Base-by-base conservation (phyloP, 2,113 vertebrate species). In the Lichenostomus cassidix region DNA sequence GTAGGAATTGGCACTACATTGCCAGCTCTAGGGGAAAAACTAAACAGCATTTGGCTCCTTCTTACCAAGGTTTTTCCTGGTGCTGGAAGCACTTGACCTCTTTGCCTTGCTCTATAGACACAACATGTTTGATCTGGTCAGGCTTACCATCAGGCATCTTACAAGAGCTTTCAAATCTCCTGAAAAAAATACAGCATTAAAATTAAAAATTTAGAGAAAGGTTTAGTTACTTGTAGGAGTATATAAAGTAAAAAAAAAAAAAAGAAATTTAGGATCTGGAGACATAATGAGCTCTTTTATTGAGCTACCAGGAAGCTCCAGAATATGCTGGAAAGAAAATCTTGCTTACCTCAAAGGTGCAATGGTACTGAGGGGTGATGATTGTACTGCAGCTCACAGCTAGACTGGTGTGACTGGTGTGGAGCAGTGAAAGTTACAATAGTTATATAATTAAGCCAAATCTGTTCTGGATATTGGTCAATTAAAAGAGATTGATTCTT, bases 241-340 rank as follows among this genome's bases (percentile, higher is more conserved):
- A n/a, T n/a, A n/a, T n/a, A 39, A 39, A 39, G 11, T 9, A 39
- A 8, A 56, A 70, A 52, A 12, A 23, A 58, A 41, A 47, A 15
- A 69, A 37, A 1, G 37, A 69, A 46, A 22, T 47, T 10, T 52
- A 39, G 37, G 9, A 7, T 37, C 15, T 78, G 70, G n/a, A 76
- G 27, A 77, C 15, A 25, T 0, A 59, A 4, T 0, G 0, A 62
- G 8, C 10, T 82, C 31, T 50, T 74, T 81, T 42, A 74, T 24
- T 74, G 35, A 50, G 13, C 46, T 31, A 52, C 64, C 28, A 74
- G 11, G 31, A 77, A 73, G 21, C 16, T 77, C 59, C 47, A 93
- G 41, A 68, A 60, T 53, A 59, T 12, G 3, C 33, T 67, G 41
- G 52, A 67, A 87, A 88, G 42, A 18, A 63, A 85, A 86, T 41